Conservation (phyloP, 2,888 invertebrate species). For the Petrolisthes cinctipes region DNA sequence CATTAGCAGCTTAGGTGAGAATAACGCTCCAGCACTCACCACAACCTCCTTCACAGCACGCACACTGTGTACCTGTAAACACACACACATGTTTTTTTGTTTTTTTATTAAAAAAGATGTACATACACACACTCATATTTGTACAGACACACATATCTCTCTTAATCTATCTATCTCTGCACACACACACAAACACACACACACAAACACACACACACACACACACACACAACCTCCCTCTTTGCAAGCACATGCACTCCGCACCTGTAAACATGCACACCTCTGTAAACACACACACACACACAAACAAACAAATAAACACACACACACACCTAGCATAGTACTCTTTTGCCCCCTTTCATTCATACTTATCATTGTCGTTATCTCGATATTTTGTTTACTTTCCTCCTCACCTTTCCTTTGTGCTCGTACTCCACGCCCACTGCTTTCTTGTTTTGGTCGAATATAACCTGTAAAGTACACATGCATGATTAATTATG, state of each 20-base stretch:
- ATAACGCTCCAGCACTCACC: conserved; percentile 25
- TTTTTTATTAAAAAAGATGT: background rate
- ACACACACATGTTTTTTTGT: background rate
- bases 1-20: conserved; percentile 39
- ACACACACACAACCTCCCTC: background rate
- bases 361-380: too few relatives aligned
- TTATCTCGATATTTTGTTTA: too few relatives aligned
- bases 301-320: conserved; percentile 4
- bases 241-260: background rate
- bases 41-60: conserved; percentile 20
- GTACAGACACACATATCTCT: background rate
- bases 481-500: background rate
- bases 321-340: background rate
- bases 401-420: conserved; percentile 11
- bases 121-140: conserved; percentile 1
- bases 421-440: conserved; percentile 18
- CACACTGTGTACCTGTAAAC: conserved; percentile 29
- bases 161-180: too few relatives aligned
- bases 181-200: too few relatives aligned
- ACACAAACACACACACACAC: background rate
- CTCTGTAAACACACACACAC: conserved; percentile 1
- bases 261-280: background rate
- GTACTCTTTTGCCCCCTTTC: too few relatives aligned
- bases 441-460: conserved; percentile 19
- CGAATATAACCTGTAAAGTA: conserved; percentile 19